These are phyloP conservation scores for Sturnira hondurensis DNA, from an alignment of 2,113 vertebrate species.

Conservation along the genomic window DNA sequence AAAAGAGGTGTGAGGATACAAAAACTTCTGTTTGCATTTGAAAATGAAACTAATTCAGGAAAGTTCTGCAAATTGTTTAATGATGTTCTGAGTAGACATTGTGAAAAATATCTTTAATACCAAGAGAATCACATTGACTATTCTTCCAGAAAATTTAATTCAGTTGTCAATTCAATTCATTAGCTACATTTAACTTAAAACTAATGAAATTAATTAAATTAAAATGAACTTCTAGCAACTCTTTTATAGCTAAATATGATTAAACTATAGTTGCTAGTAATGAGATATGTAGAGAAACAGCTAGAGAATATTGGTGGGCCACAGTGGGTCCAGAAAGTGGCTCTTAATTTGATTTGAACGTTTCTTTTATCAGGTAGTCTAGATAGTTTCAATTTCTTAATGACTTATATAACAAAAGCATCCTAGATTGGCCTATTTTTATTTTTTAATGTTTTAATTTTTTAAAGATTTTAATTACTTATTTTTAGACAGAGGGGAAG, in stretches of 20 bases:
- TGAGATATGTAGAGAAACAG: neutral
- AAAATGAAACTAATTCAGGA: slow-evolving; percentile 42
- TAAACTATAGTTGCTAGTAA: neutral
- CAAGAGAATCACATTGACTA: neutral
- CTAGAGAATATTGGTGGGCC: neutral
- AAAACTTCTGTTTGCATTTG: slow-evolving; percentile 49
- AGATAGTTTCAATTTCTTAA: neutral
- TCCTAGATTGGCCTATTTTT: neutral
- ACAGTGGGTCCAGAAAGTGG: neutral
- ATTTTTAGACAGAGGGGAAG: too few species aligned
- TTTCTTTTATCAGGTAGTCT: neutral
- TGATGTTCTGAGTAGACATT: slow-evolving; percentile 1
- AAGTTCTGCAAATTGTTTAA: slow-evolving; percentile 37
- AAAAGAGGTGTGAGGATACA: slow-evolving; percentile 45
- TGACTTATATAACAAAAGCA: neutral
- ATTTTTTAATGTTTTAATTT: neutral
- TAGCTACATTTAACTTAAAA: slow-evolving; percentile 18
- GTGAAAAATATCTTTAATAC: neutral
- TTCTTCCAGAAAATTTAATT: slow-evolving; percentile 20
- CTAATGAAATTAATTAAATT: slow-evolving; percentile 1
- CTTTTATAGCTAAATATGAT: neutral
- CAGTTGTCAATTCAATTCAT: neutral
- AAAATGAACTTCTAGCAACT: neutral
- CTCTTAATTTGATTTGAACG: neutral
- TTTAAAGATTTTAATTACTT: too few species aligned